Conservation (phyloP, 2,113 vertebrate species). For the Tragelaphus imberbis region DNA sequence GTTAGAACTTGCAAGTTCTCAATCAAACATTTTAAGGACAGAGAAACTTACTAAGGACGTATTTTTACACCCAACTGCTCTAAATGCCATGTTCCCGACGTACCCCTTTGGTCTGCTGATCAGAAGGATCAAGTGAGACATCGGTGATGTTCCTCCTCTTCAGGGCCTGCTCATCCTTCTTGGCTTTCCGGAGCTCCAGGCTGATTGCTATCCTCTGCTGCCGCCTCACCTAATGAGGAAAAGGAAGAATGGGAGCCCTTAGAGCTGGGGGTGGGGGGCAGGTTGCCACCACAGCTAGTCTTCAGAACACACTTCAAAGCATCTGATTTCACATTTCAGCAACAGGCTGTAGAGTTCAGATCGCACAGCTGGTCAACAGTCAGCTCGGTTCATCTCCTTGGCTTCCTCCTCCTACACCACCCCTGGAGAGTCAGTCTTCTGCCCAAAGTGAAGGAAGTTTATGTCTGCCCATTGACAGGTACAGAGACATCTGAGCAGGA, state of each 20-base stretch:
- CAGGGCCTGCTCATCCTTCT: conserved; percentile 86
- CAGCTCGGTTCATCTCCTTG: not conserved
- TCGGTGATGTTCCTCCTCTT: conserved; percentile 86
- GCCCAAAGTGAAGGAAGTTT: not conserved
- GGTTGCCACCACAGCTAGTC: not conserved
- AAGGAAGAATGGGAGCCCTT: not conserved
- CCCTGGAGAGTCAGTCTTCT: not conserved
- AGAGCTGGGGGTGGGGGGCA: not conserved
- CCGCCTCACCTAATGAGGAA: conserved; percentile 79
- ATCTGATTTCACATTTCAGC: not conserved
- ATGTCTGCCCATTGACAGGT: not conserved
- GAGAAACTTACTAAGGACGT: not conserved
- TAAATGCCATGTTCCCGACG: accelerated
- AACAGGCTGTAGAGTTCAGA: not conserved
- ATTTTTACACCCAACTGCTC: not conserved
- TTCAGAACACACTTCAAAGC: not conserved
- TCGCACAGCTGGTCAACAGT: not conserved
- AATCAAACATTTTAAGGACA: not conserved
- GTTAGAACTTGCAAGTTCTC: not conserved
- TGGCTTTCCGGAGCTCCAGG: conserved; percentile 87
- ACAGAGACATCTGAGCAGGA: not conserved
- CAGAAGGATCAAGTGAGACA: conserved; percentile 22
- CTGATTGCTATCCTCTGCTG: conserved; percentile 81
- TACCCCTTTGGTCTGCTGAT: not conserved
- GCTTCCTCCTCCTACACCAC: too few species aligned